phyloP scores from a whole-genome alignment of 2,797 vertebrate species.

The Hyperoplus lanceolatus region DNA sequence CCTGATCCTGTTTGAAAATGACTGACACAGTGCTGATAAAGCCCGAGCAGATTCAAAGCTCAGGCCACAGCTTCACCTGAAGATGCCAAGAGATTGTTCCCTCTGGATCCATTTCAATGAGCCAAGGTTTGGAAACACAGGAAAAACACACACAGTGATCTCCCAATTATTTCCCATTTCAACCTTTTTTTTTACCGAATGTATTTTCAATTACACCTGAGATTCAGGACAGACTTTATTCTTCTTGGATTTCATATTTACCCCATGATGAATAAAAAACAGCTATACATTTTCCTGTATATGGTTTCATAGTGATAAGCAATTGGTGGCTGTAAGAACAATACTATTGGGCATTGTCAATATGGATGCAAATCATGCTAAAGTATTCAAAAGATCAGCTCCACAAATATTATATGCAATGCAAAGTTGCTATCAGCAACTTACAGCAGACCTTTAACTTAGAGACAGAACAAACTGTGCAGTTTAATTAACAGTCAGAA shows the following conservation, averaged over 20 bases:
- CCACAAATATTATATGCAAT: neutral
- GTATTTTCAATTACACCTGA: constrained; percentile 3
- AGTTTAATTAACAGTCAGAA: constrained; percentile 46
- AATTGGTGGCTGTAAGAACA: neutral
- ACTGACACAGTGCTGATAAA: constrained; percentile 76
- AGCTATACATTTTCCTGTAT: no score
- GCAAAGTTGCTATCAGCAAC: constrained; percentile 2
- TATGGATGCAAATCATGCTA: neutral
- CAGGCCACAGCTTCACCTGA: constrained; percentile 60
- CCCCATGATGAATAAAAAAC: constrained; percentile 1
- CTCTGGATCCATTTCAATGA: constrained; percentile 40
- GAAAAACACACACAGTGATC: constrained; percentile 8
- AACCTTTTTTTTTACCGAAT: constrained; percentile 7
- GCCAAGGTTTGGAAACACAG: constrained; percentile 18
- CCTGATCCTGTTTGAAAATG: constrained; percentile 67
- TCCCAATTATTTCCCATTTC: neutral
- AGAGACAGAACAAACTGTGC: constrained; percentile 26
- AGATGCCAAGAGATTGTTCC: constrained; percentile 63
- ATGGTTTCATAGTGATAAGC: neutral
- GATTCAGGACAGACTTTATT: neutral
- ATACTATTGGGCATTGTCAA: neutral
- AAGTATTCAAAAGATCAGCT: neutral
- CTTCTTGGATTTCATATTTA: neutral
- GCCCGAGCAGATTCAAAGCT: constrained; percentile 62
- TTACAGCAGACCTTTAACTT: constrained; percentile 21